Base-by-base conservation (phyloP, 2,113 vertebrate species). In the Diphyllodes magnificus region DNA sequence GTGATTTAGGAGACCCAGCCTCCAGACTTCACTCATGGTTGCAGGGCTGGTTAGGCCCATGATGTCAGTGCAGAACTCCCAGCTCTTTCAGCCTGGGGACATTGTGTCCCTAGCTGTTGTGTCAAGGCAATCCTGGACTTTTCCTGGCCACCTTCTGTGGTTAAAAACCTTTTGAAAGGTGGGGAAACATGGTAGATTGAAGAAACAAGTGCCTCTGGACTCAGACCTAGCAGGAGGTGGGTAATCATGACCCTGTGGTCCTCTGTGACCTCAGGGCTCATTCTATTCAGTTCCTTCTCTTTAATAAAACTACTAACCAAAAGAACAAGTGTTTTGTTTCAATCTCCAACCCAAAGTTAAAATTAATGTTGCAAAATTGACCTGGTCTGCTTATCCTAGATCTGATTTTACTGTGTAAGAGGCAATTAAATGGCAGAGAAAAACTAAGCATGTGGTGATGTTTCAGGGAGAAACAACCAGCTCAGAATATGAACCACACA, bases 121-220 rank as follows among this genome's bases (percentile, higher is more conserved):
- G 51, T 63, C 35, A 25, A n/a, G 40, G n/a, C 47, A 60, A 39
- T 85, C 20, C 49, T 40, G 30, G 47, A 17, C 27, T 73, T 64
- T 51, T 44, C 27, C 45, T 77, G 50, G 13, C 24, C 11, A 10
- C 22, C 30, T 49, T 60, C 81, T 70, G 37, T 57, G 22, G 28
- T 69, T 87, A 37, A 65, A 86, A 37, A 45, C 25, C 24, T 88
- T 90, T 31, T 60, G 19, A 17, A 17, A 70, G 11, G 21, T 10
- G 5, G 11, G 42, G 51, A 66, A 82, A 24, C 1, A 1, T 0
- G 0, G 3, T 10, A 14, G 30, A 22, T 61, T 51, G 76, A 79
- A 86, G 70, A 47, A 79, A 37, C 5, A 50, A 31, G 28, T 72
- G 59, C 35, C 30, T 79, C 44, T 53, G 51, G 65, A 59, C 44